Evolutionary conservation across 2,797 vertebrate species (phyloP), one percentile per base, ranked within the genome.

Genomic region (Alca torda): DNA sequence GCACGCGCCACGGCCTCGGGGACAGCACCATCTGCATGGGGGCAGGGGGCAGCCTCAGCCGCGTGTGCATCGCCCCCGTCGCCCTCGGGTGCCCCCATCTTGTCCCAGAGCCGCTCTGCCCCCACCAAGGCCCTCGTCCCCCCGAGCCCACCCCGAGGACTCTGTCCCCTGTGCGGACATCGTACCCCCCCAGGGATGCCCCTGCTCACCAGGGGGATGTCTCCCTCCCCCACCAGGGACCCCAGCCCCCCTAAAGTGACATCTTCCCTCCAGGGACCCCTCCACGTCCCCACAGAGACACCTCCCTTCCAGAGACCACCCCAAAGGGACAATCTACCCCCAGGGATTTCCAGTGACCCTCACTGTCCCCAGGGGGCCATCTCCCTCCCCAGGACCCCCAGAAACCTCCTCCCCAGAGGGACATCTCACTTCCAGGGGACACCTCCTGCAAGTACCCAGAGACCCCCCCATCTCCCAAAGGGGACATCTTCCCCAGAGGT

Each of bases 1-100:
- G 78, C 79, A 95, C 91, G 43, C 97, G 92, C 98, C 99, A 98
- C 67, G 98, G 98, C 96, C 98, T 98, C 94, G 98, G 91, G 79
- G 96, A 85, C 33, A 76, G 96, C 93, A 98, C 96, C 98, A 99
- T 99, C 99, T 99, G 96, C 23, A 13, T 9, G 68, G 43, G 37
- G 15, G 6, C 5, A 0, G 16, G 78, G 76, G 54, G 18, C 18
- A 16, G 37, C 33, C 21, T 31, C 9, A 13, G 39, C 2, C 6
- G 17, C 4, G 28, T 10, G 21, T 11, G 45, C 16, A 4, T 21
- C 64, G 16, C 23, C 37, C 45, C 64, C 2, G 5, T 5, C 45
- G 2, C 30, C 43, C 41, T 16, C 9, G 4, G 54, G 33, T 11
- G 21, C 23, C 64, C 48, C 41, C 9, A 1, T 6, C 65, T 33